phyloP scores from a whole-genome alignment of 2,797 vertebrate species.

The Scolopax bukidnonensis region DNA sequence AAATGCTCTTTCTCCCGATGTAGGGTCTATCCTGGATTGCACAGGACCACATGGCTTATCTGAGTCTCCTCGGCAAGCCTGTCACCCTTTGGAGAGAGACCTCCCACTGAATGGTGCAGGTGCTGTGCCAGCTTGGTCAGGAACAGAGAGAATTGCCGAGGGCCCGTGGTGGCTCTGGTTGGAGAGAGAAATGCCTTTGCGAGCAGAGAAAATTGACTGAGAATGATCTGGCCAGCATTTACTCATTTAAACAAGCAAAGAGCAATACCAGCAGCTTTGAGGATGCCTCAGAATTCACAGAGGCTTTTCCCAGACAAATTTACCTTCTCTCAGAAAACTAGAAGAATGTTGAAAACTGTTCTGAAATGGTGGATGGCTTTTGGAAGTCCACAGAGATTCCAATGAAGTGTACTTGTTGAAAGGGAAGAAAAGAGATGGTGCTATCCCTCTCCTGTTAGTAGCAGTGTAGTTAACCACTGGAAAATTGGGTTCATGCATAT shows the following conservation, averaged over 20 bases:
- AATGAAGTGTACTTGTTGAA: not conserved
- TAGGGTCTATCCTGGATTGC: not conserved
- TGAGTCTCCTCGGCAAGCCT: not conserved
- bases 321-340: not conserved
- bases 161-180: not conserved
- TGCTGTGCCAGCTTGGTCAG: not conserved
- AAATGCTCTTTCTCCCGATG: not conserved
- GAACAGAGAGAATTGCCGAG: not conserved
- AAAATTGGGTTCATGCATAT: not conserved
- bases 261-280: not conserved
- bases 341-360: not conserved
- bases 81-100: not conserved
- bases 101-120: not conserved
- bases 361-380: not conserved
- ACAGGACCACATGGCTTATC: not conserved
- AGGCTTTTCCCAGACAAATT: conserved; percentile 18
- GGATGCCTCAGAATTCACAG: not conserved
- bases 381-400: not conserved
- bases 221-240: not conserved
- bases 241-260: not conserved
- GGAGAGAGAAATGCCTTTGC: not conserved
- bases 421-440: not conserved
- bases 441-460: not conserved
- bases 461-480: not conserved
- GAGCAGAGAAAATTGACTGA: not conserved